Conservation (phyloP, 2,888 invertebrate species). For the Meiosimyza platycephala region DNA sequence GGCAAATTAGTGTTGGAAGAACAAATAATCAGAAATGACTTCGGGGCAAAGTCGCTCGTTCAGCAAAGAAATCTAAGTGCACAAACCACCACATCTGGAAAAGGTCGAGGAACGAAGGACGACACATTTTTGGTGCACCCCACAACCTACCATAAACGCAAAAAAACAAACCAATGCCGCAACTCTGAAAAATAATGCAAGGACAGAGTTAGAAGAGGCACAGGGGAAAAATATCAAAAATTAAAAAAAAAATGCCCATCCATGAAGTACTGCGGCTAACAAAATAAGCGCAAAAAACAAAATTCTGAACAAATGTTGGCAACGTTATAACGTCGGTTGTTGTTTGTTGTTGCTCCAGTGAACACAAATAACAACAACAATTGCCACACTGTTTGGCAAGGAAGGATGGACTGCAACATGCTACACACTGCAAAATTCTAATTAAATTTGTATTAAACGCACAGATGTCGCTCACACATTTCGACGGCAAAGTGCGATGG, state of each 20-base stretch:
- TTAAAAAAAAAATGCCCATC: neutral
- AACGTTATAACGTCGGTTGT: neutral
- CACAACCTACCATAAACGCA: too few species aligned
- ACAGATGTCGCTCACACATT: conserved; percentile 54
- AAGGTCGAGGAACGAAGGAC: too few species aligned
- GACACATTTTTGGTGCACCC: too few species aligned
- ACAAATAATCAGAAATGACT: neutral
- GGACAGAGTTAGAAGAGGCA: neutral
- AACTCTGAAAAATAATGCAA: neutral
- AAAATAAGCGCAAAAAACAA: too few species aligned
- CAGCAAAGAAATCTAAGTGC: too few species aligned
- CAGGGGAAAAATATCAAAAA: neutral
- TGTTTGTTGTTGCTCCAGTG: neutral
- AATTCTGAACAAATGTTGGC: neutral
- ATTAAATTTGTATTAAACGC: conserved; percentile 58
- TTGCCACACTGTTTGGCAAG: conserved; percentile 18
- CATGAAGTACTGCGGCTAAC: neutral
- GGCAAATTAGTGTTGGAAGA: neutral
- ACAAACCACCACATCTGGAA: too few species aligned
- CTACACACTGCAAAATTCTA: conserved; percentile 48
- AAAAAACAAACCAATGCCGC: too few species aligned
- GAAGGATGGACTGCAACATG: conserved; percentile 15
- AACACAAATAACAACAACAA: conserved; percentile 6
- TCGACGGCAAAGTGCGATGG: conserved; percentile 43
- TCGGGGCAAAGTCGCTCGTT: too few species aligned